These are phyloP conservation scores for Drosophila infuscata DNA, from an alignment of 2,888 invertebrate genomes.

Conservation along the genomic window DNA sequence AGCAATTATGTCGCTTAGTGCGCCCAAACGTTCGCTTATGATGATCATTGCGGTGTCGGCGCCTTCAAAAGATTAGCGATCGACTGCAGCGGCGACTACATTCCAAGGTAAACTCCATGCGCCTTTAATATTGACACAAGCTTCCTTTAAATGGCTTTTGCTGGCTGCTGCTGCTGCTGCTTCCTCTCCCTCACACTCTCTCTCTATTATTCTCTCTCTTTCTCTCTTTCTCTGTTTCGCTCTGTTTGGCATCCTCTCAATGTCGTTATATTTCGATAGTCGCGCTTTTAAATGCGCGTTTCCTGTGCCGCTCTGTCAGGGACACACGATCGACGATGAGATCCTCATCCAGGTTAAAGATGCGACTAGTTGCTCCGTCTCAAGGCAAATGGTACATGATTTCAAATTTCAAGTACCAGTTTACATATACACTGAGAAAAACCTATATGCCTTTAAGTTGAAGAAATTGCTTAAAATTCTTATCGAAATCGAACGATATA, in stretches of 20 bases:
- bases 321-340: slow-evolving; percentile 70
- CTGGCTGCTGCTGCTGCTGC: slow-evolving; percentile 15
- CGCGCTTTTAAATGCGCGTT: slow-evolving; percentile 80
- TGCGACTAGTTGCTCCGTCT: slow-evolving; percentile 41
- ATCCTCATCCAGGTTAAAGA: slow-evolving; percentile 36
- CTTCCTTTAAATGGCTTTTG: slow-evolving; percentile 71
- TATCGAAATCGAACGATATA: rapidly evolving
- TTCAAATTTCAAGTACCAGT: slow-evolving; percentile 82
- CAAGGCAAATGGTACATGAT: slow-evolving; percentile 81
- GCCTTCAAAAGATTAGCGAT: slow-evolving; percentile 74
- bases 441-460: neutral
- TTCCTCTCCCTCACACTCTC: slow-evolving; percentile 31
- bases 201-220: slow-evolving; percentile 8
- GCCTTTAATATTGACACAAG: slow-evolving; percentile 76
- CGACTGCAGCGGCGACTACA: slow-evolving; percentile 47
- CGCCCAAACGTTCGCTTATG: slow-evolving; percentile 61
- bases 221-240: slow-evolving; percentile 1
- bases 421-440: slow-evolving; percentile 60
- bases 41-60: slow-evolving; percentile 64
- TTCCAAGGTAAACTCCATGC: slow-evolving; percentile 69
- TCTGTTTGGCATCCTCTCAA: slow-evolving; percentile 21
- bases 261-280: slow-evolving; percentile 81
- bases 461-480: neutral
- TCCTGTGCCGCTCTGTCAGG: slow-evolving; percentile 74
- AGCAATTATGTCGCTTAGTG: slow-evolving; percentile 81